phyloP scores from a whole-genome alignment of 2,797 vertebrate genomes.

The Gallirallus australis region DNA sequence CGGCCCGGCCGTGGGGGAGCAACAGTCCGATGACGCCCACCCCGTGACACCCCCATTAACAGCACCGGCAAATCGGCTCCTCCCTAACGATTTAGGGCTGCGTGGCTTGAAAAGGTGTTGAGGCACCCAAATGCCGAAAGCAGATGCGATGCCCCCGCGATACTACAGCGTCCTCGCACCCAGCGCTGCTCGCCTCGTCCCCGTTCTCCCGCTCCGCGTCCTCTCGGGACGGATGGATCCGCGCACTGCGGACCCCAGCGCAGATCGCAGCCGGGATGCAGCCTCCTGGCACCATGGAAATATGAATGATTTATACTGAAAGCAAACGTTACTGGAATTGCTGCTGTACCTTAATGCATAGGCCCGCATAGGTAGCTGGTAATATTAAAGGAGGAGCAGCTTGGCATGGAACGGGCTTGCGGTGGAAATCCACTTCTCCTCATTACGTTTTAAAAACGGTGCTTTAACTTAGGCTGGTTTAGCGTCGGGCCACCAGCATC shows the following conservation, averaged over 20 bases:
- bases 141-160: not conserved
- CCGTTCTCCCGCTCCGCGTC: not conserved
- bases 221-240: not conserved
- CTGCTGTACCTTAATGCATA: not conserved
- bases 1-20: no score
- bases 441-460: not conserved
- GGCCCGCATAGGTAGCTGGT: not conserved
- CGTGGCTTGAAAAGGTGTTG: not conserved
- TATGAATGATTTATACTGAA: not conserved
- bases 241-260: not conserved
- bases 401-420: not conserved
- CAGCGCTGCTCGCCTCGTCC: not conserved
- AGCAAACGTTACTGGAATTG: not conserved
- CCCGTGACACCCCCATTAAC: not conserved
- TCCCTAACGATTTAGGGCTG: not conserved
- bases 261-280: not conserved
- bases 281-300: not conserved
- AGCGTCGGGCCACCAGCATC: fast-evolving
- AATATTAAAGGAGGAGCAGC: not conserved
- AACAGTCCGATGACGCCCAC: fast-evolving
- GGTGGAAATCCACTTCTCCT: not conserved
- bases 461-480: not conserved
- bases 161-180: not conserved
- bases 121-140: not conserved
- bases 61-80: not conserved